Conservation (phyloP, 2,888 invertebrate genomes). For the Tipula lateralis region DNA sequence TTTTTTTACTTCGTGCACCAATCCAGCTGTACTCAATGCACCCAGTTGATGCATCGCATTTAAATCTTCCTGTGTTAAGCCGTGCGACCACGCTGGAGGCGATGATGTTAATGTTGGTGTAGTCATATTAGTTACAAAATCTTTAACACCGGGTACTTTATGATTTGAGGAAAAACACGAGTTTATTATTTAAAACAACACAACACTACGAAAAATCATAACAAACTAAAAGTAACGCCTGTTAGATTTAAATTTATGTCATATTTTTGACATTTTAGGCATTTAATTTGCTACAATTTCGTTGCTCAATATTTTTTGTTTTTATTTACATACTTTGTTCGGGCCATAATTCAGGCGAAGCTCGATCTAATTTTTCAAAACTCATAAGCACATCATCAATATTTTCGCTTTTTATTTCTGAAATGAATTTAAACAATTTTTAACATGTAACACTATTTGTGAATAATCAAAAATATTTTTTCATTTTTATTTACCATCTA, state of each 20-base stretch:
- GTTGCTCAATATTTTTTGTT: neutral
- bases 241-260: neutral
- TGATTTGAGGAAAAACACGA: too few species aligned
- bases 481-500: neutral
- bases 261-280: neutral
- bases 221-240: neutral
- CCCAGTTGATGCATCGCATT: conserved; percentile 71
- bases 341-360: conserved; percentile 96
- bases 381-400: conserved; percentile 74
- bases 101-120: conserved; percentile 51
- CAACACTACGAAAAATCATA: neutral
- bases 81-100: conserved; percentile 62
- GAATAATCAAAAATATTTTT: neutral
- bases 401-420: conserved; percentile 25
- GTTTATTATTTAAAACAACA: neutral
- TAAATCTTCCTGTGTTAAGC: conserved; percentile 68
- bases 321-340: conserved; percentile 73
- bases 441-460: too few species aligned
- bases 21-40: conserved; percentile 68
- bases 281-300: neutral
- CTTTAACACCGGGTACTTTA: conserved; percentile 82
- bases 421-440: neutral
- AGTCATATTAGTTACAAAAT: conserved; percentile 66
- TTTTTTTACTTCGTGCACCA: conserved; percentile 90
- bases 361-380: conserved; percentile 84